Evolutionary conservation across 53 echinoderm and acorn worm genomes (phyloP), one percentile per base, ranked within the genome.

Genomic region (Actinopyga echinites): DNA sequence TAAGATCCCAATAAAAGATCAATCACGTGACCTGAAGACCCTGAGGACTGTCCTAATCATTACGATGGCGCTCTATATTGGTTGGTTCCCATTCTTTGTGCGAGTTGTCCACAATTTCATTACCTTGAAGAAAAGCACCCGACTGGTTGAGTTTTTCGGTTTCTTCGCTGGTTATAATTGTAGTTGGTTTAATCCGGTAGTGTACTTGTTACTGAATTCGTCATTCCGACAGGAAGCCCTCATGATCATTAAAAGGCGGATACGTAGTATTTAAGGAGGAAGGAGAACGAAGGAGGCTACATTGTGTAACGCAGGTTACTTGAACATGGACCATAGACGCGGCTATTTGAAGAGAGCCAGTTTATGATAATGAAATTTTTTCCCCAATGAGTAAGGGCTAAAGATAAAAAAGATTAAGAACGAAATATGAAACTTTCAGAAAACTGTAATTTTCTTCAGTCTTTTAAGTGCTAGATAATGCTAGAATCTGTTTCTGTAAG

Each of bases 111-210:
- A 77, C 49, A 77, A 77, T 77, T 55, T 77, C 21, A 31, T 77
- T 21, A 77, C 77, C 15, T 77, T 77, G 20, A 20, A 77, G 77
- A 77, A 77, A 25, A 29, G 28, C 15, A 77, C 53, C 12, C 7
- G 77, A 21, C 24, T 77, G 19, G 31, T 77, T 31, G 77, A 77
- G 11, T 77, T 77, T 31, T 55, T 77, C 6, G 77, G 77, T 8
- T 77, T 77, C 32, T 77, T 77, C 26, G 77, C 77, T 30, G 77
- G 77, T 17, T 77, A 77, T 11, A 77, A 77, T 31, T 77, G 77
- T 30, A 77, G 77, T 31, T 77, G 77, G 77, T 77, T 77, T 56
- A 77, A 77, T n/a, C 77, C 77, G 2, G 77, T 77, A 8, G 77
- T 77, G 11, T 77, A 77, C 49, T 54, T 77, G 25, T 32, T 77